Conservation (phyloP, 2,888 invertebrate species). For the Phyto melanocephala region DNA sequence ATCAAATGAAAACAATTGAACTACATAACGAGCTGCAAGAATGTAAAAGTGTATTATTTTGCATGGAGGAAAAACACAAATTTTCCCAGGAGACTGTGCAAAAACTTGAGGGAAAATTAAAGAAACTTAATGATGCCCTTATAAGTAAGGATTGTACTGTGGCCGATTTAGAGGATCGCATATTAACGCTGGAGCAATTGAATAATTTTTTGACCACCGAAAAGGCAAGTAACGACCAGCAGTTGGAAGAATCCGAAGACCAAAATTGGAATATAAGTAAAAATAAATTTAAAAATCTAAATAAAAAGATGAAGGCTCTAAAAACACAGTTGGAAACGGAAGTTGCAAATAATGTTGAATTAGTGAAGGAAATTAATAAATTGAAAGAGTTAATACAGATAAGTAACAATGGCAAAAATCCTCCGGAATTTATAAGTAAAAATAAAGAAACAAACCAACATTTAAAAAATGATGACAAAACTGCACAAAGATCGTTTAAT, state of each 20-base stretch:
- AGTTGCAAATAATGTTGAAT: neutral
- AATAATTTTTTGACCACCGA: neutral
- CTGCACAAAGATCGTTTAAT: too few relatives aligned
- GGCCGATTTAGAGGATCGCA: neutral
- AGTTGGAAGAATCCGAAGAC: neutral
- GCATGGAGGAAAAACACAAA: neutral
- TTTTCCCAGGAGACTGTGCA: neutral
- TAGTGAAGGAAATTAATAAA: neutral
- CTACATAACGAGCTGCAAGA: neutral
- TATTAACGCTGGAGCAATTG: neutral
- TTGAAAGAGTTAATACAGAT: neutral
- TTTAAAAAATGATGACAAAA: too few relatives aligned
- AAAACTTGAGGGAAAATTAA: conserved; percentile 17
- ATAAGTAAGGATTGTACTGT: neutral
- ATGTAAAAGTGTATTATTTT: neutral
- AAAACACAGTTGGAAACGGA: neutral
- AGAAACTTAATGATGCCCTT: conserved; percentile 9
- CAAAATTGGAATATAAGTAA: neutral
- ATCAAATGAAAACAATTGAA: conserved; percentile 13
- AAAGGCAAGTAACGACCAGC: neutral
- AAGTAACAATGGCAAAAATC: neutral
- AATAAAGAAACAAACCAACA: too few relatives aligned
- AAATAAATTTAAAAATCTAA: neutral
- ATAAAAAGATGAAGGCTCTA: neutral
- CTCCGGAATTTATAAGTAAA: neutral